Base-by-base conservation (phyloP, 2,888 invertebrate genomes). In the Pseudococcus longispinus region DNA sequence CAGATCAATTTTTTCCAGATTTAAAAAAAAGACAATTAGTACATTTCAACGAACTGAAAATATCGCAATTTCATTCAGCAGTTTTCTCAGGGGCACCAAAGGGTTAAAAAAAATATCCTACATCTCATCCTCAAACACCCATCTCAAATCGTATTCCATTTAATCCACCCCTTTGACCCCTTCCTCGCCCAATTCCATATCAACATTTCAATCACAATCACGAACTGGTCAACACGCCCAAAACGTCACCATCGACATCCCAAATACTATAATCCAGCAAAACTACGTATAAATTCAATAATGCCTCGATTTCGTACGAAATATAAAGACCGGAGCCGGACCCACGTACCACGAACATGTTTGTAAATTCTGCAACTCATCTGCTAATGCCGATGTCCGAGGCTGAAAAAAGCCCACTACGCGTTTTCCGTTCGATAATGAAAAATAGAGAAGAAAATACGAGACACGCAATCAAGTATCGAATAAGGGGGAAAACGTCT, bases 391-490 rank as follows among this genome's bases (percentile, higher is more conserved):
- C n/a, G n/a, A n/a, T 0, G 37, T n/a, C 55, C 46, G 13, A 15
- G 9, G 11, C 55, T n/a, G 55, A 51, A n/a, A 18, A 51, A 51
- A 18, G n/a, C 51, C 18, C n/a, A 51, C 51, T n/a, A 51, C n/a
- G 23, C 13, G 23, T 60, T 60, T 60, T 20, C 11, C 60, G 20
- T 60, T 23, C 60, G 60, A 11, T 20, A 23, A 11, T 60, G 60
- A 23, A 60, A 60, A 60, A 8, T 60, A 23, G 8, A n/a, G 15
- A 8, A 60, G 23, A 11, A 60, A 23, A 20, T 5, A 20, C 8
- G 23, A 60, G 60, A 60, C 60, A 60, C 60, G 60, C 60, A 60
- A 60, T 60, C 60, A 23, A 60, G 60, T 23, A 60, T 60, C 60
- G 60, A 60, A 2, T 23, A 9, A 23, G 23, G 60, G 23, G 23